A percentile compares a stretch with the other conserved stretches of the same genome.
Conservation (phyloP, 2,888 invertebrate genomes). For the Macrophya annulata region DNA sequence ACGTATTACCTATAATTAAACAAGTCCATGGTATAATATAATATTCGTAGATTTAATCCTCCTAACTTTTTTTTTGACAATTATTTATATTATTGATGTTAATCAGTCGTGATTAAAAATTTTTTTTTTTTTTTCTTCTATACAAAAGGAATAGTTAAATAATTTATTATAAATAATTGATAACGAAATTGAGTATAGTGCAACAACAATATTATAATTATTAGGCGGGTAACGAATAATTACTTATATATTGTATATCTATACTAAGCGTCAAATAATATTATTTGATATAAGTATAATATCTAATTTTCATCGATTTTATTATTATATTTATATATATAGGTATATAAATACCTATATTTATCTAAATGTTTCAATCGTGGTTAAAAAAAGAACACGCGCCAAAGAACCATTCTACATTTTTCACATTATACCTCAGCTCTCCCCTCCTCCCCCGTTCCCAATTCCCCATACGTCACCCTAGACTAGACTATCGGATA, state of each 20-base stretch:
- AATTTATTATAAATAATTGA: not conserved
- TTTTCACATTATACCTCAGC: slow-evolving; percentile 6
- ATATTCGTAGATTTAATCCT: not conserved
- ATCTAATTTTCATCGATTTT: not conserved
- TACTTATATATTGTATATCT: too few species aligned
- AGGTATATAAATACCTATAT: not conserved
- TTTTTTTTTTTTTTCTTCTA: not conserved
- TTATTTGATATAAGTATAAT: not conserved
- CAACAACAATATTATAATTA: not conserved
- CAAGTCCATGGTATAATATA: slow-evolving; percentile 55
- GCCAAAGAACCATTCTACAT: not conserved
- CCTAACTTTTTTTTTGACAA: not conserved
- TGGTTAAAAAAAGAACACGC: slow-evolving; percentile 17
- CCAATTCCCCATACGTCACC: not conserved
- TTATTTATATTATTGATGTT: not conserved
- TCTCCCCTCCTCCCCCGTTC: too few species aligned
- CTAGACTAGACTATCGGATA: slow-evolving; percentile 37
- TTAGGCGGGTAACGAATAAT: not conserved
- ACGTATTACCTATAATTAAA: slow-evolving; percentile 55
- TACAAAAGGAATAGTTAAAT: not conserved
- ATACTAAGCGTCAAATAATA: not conserved
- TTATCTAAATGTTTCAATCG: slow-evolving; percentile 10
- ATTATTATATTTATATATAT: not conserved
- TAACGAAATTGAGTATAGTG: not conserved
- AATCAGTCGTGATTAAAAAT: not conserved